Conservation (phyloP, 1,140 invertebrate species). For the Hycleus phaleratus region DNA sequence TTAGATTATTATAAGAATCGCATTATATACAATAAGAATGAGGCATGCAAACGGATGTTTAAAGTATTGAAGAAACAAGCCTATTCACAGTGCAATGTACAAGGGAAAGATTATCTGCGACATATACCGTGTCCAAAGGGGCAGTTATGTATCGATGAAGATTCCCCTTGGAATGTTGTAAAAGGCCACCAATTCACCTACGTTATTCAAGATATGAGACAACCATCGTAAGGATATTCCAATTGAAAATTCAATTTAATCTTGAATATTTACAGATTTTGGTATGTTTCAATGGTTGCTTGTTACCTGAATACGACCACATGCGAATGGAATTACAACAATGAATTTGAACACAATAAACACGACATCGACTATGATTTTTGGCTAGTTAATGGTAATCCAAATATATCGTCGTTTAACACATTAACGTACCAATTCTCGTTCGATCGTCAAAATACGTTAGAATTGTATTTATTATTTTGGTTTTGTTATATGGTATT, state of each 20-base stretch:
- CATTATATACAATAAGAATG: constrained; percentile 49
- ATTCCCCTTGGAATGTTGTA: constrained; percentile 74
- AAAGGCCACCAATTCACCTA: constrained; percentile 89
- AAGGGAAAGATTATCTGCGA: constrained; percentile 79
- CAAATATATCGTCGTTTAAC: constrained; percentile 73
- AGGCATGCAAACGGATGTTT: constrained; percentile 80
- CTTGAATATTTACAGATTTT: constrained; percentile 61
- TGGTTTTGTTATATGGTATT: constrained; percentile 81
- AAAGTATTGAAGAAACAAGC: constrained; percentile 70
- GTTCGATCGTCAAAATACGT: constrained; percentile 89
- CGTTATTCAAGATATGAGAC: constrained; percentile 76
- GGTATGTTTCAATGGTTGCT: constrained; percentile 91
- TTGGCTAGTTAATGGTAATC: constrained; percentile 93
- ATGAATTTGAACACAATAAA: constrained; percentile 26
- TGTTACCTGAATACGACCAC: constrained; percentile 74
- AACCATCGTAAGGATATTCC: constrained; percentile 64
- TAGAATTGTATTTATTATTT: constrained; percentile 87
- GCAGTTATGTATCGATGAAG: constrained; percentile 80
- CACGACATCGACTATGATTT: constrained; percentile 79
- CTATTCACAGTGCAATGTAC: constrained; percentile 73
- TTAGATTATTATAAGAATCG: constrained; percentile 81
- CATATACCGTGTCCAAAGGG: constrained; percentile 76
- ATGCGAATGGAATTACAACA: constrained; percentile 72
- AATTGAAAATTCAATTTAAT: not conserved
- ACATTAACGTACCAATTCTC: constrained; percentile 92